Percentiles rank a stretch among this genome's conserved stretches.
These are phyloP conservation scores for Masnerella sp. DNA, from an alignment of 2,888 invertebrate species.

Conservation along the genomic window DNA sequence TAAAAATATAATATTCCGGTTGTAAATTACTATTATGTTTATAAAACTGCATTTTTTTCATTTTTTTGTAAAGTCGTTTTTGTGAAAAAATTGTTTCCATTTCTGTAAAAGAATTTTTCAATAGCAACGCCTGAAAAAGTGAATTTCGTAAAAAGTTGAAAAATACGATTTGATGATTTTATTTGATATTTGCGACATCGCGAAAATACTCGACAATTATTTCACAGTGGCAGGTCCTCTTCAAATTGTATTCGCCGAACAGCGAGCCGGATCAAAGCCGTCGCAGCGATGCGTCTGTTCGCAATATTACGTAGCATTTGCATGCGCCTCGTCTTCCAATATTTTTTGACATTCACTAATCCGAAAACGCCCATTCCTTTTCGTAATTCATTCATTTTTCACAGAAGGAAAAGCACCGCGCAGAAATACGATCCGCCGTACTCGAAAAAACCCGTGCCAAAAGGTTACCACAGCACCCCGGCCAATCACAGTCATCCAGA, in stretches of 20 bases:
- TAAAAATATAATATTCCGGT: no score
- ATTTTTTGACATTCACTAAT: constrained; percentile 57
- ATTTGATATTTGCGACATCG: no score
- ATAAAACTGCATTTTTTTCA: no score
- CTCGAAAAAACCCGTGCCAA: constrained; percentile 89
- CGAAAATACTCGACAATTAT: background rate
- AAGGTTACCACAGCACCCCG: constrained; percentile 84
- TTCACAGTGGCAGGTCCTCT: background rate
- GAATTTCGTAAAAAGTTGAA: no score
- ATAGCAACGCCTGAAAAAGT: no score
- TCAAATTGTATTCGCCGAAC: constrained; percentile 14
- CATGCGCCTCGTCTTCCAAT: constrained; percentile 71
- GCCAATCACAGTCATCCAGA: constrained; percentile 88
- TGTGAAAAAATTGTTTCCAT: no score
- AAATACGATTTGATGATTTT: no score
- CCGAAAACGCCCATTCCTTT: constrained; percentile 7
- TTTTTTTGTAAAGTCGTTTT: no score
- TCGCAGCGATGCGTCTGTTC: constrained; percentile 25
- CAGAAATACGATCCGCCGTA: constrained; percentile 93
- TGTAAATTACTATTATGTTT: no score
- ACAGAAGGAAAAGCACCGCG: constrained; percentile 91
- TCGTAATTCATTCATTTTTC: constrained; percentile 60
- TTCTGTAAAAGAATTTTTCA: no score
- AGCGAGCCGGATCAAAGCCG: constrained; percentile 28
- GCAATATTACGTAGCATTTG: constrained; percentile 63